Percentiles rank a stretch among this genome's conserved stretches.
Conservation (phyloP, 2,888 invertebrate genomes). For the Eupsilia transversa region DNA sequence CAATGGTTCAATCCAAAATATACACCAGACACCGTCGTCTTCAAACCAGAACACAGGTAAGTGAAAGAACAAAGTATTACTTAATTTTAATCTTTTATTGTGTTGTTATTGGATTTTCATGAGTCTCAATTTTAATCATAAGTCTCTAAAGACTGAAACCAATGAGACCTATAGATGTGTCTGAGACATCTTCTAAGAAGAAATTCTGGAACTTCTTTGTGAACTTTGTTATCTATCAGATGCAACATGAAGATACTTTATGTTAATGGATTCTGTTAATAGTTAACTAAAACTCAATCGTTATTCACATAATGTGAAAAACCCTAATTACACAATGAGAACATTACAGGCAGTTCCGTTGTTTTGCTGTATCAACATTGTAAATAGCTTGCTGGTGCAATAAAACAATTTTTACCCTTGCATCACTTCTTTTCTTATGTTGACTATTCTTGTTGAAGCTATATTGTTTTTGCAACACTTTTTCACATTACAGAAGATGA, state of each 20-base stretch:
- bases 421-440: not conserved
- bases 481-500: slow-evolving; percentile 88
- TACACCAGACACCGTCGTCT: slow-evolving; percentile 94
- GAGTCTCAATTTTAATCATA: not conserved
- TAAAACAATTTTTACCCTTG: not conserved
- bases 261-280: not conserved
- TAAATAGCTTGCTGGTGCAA: not conserved
- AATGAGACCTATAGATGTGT: not conserved
- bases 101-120: slow-evolving; percentile 18
- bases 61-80: slow-evolving; percentile 36
- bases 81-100: not conserved
- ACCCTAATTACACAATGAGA: not conserved
- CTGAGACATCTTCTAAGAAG: no score
- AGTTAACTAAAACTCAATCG: not conserved
- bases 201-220: not conserved
- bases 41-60: slow-evolving; percentile 95
- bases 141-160: not conserved
- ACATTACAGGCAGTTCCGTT: not conserved
- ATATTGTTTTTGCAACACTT: not conserved
- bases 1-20: slow-evolving; percentile 93
- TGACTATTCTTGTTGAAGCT: not conserved
- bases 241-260: not conserved
- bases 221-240: not conserved
- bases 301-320: not conserved
- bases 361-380: not conserved